Base-by-base conservation (phyloP, 2,888 invertebrate species). In the Corythucha ciliata region DNA sequence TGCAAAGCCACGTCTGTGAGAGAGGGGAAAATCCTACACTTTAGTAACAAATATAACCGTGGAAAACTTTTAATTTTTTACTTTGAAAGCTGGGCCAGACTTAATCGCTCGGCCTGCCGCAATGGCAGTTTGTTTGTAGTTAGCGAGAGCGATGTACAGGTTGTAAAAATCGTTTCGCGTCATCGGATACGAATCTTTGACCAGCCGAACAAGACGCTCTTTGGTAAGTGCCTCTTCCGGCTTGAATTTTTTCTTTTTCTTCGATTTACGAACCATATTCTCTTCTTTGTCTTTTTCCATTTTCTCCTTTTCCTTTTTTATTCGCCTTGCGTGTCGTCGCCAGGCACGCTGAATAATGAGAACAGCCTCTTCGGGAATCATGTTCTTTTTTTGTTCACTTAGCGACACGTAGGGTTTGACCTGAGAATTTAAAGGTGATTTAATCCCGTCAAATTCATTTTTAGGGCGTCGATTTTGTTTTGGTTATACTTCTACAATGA, bases 91-190 rank as follows among this genome's bases (percentile, higher is more conserved):
- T n/a, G n/a, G n/a, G n/a, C n/a, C n/a, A n/a, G n/a, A n/a, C n/a
- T n/a, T n/a, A n/a, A n/a, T n/a, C n/a, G n/a, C n/a, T n/a, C n/a
- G n/a, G n/a, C n/a, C n/a, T n/a, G n/a, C n/a, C n/a, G n/a, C n/a
- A n/a, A n/a, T n/a, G n/a, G n/a, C n/a, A n/a, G n/a, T n/a, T n/a
- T n/a, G n/a, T n/a, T n/a, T n/a, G n/a, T n/a, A n/a, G n/a, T n/a
- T n/a, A 60, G 81, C 83, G 32, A 76, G 73, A 76, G 79, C 75
- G 18, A 76, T 74, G 63, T 80, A 83, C 2, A 87, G 69, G 69
- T 83, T 75, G 59, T 81, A 80, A 62, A 86, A 87, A 66, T 86
- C 86, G 60, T 77, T 75, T 51, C 78, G 75, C 4, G 79, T 76
- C 60, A 74, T 74, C 0, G 86, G 86, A 63, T 79, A 80, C n/a